phyloP scores from a whole-genome alignment of 2,797 vertebrate genomes.

The Sebastes hubbsi region DNA sequence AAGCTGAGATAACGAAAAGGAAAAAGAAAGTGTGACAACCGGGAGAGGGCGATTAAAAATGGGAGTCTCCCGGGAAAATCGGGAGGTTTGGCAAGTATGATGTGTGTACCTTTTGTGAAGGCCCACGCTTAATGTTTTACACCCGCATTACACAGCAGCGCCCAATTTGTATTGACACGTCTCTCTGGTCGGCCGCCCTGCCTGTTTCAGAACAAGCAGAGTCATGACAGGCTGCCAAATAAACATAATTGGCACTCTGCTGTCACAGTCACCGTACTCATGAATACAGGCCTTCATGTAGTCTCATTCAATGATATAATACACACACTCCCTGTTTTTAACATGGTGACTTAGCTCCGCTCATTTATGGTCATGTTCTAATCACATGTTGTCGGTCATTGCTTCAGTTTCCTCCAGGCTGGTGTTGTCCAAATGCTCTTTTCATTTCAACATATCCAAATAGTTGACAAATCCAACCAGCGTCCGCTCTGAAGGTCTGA shows the following conservation, averaged over 20 bases:
- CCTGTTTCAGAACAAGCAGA: not conserved
- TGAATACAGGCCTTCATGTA: not conserved
- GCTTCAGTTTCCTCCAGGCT: not conserved
- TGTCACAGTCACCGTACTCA: not conserved
- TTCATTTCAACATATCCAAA: not conserved
- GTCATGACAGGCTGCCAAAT: slow-evolving; percentile 8
- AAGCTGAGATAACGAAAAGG: too few species aligned
- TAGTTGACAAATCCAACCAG: not conserved
- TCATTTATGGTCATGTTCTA: not conserved
- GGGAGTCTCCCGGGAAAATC: too few species aligned
- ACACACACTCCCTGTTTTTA: not conserved
- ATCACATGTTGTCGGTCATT: not conserved
- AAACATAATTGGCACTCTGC: slow-evolving; percentile 21
- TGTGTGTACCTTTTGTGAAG: too few species aligned
- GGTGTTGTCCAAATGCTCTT: not conserved
- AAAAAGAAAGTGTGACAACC: too few species aligned
- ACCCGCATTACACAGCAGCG: not conserved
- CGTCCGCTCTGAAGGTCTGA: not conserved
- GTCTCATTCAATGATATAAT: not conserved
- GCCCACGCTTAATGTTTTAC: not conserved
- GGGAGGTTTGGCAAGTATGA: too few species aligned
- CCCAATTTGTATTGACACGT: not conserved
- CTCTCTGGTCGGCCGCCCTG: not conserved
- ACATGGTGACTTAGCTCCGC: not conserved
- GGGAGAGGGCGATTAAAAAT: too few species aligned